Percentiles rank a stretch among this genome's conserved stretches.
Conservation (phyloP, 2,888 invertebrate species). For the Tachina fera region DNA sequence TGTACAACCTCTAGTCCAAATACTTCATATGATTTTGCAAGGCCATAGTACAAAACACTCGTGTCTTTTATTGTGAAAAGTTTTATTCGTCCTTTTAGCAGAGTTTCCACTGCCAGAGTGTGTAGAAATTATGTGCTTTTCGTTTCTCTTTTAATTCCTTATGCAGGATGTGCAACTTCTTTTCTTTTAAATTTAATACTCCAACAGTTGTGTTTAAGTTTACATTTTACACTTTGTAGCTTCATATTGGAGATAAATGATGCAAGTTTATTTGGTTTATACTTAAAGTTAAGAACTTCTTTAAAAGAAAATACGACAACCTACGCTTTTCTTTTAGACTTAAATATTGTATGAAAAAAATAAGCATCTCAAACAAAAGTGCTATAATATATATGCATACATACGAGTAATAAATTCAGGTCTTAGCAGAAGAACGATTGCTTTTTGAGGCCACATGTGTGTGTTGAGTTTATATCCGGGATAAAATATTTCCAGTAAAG, state of each 20-base stretch:
- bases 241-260: conserved; percentile 55
- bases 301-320: background rate
- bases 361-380: conserved; percentile 18
- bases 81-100: background rate
- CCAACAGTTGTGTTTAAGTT: conserved; percentile 36
- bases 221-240: conserved; percentile 42
- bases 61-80: background rate
- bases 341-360: background rate
- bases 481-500: conserved; percentile 10
- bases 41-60: background rate
- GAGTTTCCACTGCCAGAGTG: conserved; percentile 4
- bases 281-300: conserved; percentile 48
- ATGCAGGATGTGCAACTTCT: conserved; percentile 46
- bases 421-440: conserved; percentile 24
- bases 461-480: conserved; percentile 9
- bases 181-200: conserved; percentile 30
- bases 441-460: conserved; percentile 50
- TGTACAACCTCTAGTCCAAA: background rate
- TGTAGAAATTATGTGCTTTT: conserved; percentile 8
- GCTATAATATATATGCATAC: conserved; percentile 18
- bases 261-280: conserved; percentile 59
- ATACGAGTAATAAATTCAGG: conserved; percentile 44
- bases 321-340: conserved; percentile 3
- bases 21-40: background rate
- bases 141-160: conserved; percentile 12